These are phyloP conservation scores for Anaspis maculata DNA, from an alignment of 2,888 invertebrate genomes.

Conservation along the genomic window DNA sequence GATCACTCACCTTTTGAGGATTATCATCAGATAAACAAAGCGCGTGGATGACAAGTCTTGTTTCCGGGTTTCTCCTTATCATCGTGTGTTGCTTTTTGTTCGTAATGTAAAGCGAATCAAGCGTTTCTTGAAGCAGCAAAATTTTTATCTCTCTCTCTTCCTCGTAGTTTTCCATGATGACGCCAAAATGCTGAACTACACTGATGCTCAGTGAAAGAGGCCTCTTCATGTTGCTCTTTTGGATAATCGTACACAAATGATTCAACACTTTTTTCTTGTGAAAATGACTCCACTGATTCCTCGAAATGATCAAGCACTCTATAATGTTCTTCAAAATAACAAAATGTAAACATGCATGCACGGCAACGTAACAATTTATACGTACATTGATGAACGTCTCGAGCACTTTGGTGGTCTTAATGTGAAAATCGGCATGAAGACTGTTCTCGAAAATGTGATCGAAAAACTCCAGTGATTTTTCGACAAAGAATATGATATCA, in stretches of 20 bases:
- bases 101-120: constrained; percentile 18
- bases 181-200: constrained; percentile 16
- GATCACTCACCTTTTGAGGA: constrained; percentile 22
- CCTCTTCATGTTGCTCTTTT: constrained; percentile 26
- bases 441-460: constrained; percentile 12
- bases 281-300: constrained; percentile 4
- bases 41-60: constrained; percentile 26
- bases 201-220: constrained; percentile 21
- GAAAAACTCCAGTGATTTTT: constrained; percentile 14
- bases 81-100: constrained; percentile 12
- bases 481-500: constrained; percentile 6
- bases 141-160: constrained; percentile 15
- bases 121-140: constrained; percentile 17
- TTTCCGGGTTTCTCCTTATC: constrained; percentile 27
- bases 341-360: too few species aligned
- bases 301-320: too few species aligned
- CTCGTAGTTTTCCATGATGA: constrained; percentile 9
- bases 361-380: constrained; percentile 1
- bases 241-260: constrained; percentile 19
- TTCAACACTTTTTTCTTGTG: constrained; percentile 14
- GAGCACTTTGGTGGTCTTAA: constrained; percentile 19
- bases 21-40: constrained; percentile 20
- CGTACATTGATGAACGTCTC: constrained; percentile 28
- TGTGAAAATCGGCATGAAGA: constrained; percentile 3
- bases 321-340: too few species aligned